Conservation (phyloP, 2,888 invertebrate genomes). For the Cephus pygmeus region DNA sequence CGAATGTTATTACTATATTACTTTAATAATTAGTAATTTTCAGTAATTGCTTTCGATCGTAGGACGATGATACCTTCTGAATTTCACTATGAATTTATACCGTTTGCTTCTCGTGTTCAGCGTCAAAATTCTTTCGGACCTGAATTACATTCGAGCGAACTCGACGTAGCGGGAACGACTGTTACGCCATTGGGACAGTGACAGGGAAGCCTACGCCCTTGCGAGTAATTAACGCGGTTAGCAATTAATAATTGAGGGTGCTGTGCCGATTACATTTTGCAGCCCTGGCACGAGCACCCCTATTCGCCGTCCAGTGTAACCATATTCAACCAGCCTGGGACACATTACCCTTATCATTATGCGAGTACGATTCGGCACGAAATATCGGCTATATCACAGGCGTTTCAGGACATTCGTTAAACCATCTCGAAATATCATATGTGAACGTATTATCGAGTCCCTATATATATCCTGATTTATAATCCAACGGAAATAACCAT, state of each 20-base stretch:
- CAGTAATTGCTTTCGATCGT: background rate
- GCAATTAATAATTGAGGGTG: constrained; percentile 63
- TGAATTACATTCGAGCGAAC: background rate
- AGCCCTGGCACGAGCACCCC: constrained; percentile 34
- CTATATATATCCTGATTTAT: background rate
- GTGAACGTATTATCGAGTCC: background rate
- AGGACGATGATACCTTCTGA: background rate
- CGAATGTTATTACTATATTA: background rate
- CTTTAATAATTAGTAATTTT: background rate
- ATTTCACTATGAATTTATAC: background rate
- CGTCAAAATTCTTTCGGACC: background rate
- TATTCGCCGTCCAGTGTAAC: constrained; percentile 33
- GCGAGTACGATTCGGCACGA: constrained; percentile 34
- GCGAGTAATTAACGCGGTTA: constrained; percentile 63
- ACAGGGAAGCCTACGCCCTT: constrained; percentile 54
- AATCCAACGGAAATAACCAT: background rate
- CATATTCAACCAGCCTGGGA: constrained; percentile 40
- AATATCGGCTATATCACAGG: background rate
- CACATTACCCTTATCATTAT: constrained; percentile 52
- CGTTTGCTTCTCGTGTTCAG: background rate
- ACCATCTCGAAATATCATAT: background rate
- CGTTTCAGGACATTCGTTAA: background rate
- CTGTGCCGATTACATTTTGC: constrained; percentile 63
- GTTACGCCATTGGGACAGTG: constrained; percentile 54
- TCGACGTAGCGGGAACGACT: background rate